Conservation (phyloP, 2,113 vertebrate species). For the Antigone vipio region DNA sequence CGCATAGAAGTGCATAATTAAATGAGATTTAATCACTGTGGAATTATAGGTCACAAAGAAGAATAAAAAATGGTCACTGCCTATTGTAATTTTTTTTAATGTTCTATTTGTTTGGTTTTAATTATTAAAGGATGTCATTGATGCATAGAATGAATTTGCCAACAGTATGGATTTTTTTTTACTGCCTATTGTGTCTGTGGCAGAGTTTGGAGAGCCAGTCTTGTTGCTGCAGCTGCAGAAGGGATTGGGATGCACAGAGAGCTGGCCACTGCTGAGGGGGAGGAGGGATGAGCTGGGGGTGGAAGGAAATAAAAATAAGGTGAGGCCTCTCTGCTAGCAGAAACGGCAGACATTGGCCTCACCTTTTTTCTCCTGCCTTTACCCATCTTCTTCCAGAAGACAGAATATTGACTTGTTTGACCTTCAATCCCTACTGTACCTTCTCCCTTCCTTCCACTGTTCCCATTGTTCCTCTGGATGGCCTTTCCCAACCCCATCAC, state of each 20-base stretch:
- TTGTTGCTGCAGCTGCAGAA: neutral
- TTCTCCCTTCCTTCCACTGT: neutral
- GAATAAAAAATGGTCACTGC: neutral
- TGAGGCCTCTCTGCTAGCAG: neutral
- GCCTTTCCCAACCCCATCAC: neutral
- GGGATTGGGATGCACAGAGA: neutral
- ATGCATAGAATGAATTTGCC: neutral
- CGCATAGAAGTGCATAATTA: neutral
- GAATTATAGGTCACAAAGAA: neutral
- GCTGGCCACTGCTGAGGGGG: neutral
- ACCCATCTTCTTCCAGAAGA: neutral
- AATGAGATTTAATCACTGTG: neutral
- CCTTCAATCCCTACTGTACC: neutral
- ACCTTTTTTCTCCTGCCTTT: neutral
- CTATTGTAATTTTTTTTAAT: neutral
- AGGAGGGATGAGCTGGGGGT: fast-evolving
- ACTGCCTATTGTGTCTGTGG: neutral
- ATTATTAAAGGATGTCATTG: neutral
- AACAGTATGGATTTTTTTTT: neutral
- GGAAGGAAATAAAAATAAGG: neutral
- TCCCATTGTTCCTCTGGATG: neutral
- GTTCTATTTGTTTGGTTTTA: neutral
- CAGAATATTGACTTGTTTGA: neutral
- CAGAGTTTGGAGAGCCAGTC: neutral
- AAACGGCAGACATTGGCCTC: neutral